Base-by-base conservation (phyloP, 2,888 invertebrate genomes). In the Prionchulus punctatus region DNA sequence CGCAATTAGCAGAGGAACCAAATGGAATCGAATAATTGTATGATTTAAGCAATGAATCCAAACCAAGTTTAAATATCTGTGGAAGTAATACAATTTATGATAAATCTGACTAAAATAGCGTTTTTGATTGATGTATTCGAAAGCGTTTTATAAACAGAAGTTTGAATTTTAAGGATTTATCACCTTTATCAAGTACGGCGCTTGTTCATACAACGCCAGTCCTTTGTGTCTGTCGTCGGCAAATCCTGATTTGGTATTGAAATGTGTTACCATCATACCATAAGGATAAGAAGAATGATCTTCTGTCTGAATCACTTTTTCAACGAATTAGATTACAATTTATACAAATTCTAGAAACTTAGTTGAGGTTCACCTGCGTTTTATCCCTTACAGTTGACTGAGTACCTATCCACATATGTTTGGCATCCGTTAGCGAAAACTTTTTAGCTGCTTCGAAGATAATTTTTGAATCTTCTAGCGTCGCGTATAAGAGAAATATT, bases 371-470 rank as follows among this genome's bases (percentile, higher is more conserved):
- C 21, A 52, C 31, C n/a, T 4, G 7, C 4, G 7, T 52, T 21
- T 52, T 4, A 36, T 30, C 31, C 7, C 31, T n/a, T 3, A 52
- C 36, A 3, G 12, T 36, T n/a, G 36, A 52, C 36, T 92, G 91
- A 53, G 90, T 90, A 25, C 89, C 91, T 58, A 92, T 88, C 92
- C 92, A 92, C 12, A 92, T 86, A 73, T 90, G 91, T 72, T 89
- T 89, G 73, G 89, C 88, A 7, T 85, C 85, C 2, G 85, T 86
- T 60, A 88, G 80, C 63, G 84, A 83, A 15, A 72, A 64, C 64
- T 82, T 81, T 57, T 80, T 78, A 1, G 87, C 87, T 30, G 81
- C 81, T 31, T 79, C 78, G 64, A 91, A 76, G 7, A 69, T 64
- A 7, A 57, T 56, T 21, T 60, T 60, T 1, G 65, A 62, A 26